Conservation (phyloP, 2,797 vertebrate genomes). For the Sternarchorhynchus goeldii region DNA sequence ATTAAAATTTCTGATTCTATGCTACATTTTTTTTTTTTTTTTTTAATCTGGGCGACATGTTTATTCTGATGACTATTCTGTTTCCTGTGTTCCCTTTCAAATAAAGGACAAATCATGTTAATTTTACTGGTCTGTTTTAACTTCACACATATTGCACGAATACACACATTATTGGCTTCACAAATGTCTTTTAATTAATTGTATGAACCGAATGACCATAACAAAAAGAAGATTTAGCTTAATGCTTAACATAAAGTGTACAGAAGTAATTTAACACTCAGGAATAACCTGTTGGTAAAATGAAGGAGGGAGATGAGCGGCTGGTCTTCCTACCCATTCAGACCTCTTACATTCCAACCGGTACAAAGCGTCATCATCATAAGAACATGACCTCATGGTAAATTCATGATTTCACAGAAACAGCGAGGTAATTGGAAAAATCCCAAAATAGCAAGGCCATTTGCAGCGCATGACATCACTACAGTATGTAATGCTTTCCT, state of each 20-base stretch:
- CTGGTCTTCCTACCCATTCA: not conserved
- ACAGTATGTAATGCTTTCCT: not conserved
- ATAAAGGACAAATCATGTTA: not conserved
- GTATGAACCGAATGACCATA: not conserved
- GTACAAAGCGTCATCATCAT: not conserved
- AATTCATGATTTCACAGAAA: not conserved
- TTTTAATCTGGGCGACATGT: too few relatives aligned
- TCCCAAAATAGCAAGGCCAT: not conserved
- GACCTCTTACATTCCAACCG: slow-evolving; percentile 25
- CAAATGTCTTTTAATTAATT: slow-evolving; percentile 9
- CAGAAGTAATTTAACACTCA: too few relatives aligned
- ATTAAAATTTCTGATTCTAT: too few relatives aligned
- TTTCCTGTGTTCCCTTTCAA: not conserved
- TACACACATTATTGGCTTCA: not conserved
- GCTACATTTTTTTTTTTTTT: too few relatives aligned
- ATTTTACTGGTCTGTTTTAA: slow-evolving; percentile 21
- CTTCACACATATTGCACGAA: not conserved
- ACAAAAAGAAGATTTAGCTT: not conserved
- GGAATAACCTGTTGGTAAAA: too few relatives aligned
- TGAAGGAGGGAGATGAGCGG: not conserved
- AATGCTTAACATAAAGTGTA: not conserved
- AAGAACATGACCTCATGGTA: not conserved
- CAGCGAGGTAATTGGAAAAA: not conserved
- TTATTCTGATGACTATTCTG: too few relatives aligned
- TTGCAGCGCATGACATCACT: not conserved